These are phyloP conservation scores for Harpegnathos saltator DNA, from an alignment of 1,140 invertebrate species.

Conservation along the genomic window DNA sequence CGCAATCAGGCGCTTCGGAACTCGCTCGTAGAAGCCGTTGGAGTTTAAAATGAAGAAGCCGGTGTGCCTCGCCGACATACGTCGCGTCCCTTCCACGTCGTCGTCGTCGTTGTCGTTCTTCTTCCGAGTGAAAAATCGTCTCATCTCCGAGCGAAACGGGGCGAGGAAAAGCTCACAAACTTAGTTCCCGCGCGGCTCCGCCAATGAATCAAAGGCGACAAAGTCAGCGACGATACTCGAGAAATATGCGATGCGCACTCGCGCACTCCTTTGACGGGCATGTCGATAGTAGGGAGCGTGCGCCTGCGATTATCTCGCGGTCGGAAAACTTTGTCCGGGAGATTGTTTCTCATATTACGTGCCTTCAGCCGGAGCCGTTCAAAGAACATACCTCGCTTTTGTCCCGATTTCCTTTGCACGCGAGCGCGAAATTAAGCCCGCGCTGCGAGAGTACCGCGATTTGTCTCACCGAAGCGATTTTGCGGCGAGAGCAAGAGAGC, in stretches of 20 bases:
- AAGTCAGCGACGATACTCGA: constrained; percentile 36
- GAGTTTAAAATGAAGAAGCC: constrained; percentile 18
- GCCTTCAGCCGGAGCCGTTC: constrained; percentile 2
- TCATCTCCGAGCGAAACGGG: background rate
- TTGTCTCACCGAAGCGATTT: constrained; percentile 10
- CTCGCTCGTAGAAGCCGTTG: constrained; percentile 1
- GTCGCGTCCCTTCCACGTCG: constrained; percentile 29
- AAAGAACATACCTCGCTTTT: constrained; percentile 10
- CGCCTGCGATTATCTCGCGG: constrained; percentile 25
- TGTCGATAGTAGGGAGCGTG: constrained; percentile 42
- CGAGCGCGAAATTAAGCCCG: constrained; percentile 45
- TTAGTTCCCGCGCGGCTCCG: background rate
- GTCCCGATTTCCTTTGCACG: constrained; percentile 27
- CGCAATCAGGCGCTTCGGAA: constrained; percentile 21
- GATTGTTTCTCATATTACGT: constrained; percentile 45
- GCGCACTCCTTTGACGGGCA: constrained; percentile 53
- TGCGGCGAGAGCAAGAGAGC: too few species aligned
- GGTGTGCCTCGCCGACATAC: background rate
- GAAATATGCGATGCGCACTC: constrained; percentile 26
- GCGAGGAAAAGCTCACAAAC: constrained; percentile 41
- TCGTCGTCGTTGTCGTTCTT: background rate
- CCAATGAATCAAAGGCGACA: constrained; percentile 15
- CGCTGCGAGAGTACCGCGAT: constrained; percentile 23
- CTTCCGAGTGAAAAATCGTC: constrained; percentile 53
- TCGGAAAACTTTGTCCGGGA: constrained; percentile 46